A percentile compares a stretch with the other conserved stretches of the same genome.
Evolutionary conservation across 2,113 vertebrate genomes (phyloP).

Genomic region (Lepisosteus osseus): DNA sequence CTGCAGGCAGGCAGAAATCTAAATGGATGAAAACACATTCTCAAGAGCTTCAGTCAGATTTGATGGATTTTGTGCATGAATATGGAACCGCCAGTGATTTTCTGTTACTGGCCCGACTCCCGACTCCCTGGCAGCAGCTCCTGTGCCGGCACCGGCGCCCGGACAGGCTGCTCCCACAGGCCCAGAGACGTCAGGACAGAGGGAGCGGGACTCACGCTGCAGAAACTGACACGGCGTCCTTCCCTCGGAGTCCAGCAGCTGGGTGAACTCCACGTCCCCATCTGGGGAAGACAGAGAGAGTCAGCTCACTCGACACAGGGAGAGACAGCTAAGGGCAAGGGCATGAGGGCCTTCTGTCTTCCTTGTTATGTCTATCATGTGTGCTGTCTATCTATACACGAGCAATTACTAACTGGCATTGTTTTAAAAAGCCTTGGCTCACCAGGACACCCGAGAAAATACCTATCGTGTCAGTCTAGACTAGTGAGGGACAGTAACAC

Average conservation of each 20-base stretch:
- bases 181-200: not conserved
- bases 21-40: too few species aligned
- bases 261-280: conserved; percentile 15
- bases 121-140: not conserved
- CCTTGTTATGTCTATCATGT: too few species aligned
- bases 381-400: too few species aligned
- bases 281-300: not conserved
- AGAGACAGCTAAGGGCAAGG: not conserved
- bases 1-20: too few species aligned
- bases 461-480: not conserved
- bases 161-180: not conserved
- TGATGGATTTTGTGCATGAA: too few species aligned
- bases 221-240: conserved; percentile 5
- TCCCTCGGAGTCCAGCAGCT: conserved; percentile 8
- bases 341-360: too few species aligned
- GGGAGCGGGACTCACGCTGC: not conserved
- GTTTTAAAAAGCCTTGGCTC: too few species aligned
- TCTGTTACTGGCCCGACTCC: not conserved
- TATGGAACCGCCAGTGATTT: too few species aligned
- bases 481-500: not conserved
- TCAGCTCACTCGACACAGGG: not conserved
- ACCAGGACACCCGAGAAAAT: too few species aligned
- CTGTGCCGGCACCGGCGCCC: too few species aligned
- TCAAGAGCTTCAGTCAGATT: too few species aligned
- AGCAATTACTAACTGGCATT: too few species aligned